Evolutionary conservation across 2,113 vertebrate species (phyloP).

Genomic region (Laticauda colubrina): DNA sequence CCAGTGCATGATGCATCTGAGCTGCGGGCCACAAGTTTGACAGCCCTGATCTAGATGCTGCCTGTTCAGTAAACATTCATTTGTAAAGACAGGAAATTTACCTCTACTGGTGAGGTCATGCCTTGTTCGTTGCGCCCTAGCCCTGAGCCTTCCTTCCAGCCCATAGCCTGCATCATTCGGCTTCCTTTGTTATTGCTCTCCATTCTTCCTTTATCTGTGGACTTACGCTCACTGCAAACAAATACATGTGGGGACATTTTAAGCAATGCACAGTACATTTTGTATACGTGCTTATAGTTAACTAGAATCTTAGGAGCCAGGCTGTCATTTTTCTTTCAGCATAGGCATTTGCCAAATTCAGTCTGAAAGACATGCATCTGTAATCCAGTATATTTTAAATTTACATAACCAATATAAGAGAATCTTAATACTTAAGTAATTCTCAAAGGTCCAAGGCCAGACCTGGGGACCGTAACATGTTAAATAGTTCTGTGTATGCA

Average conservation of each 20-base stretch:
- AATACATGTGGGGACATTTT: background rate
- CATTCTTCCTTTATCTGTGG: conserved; percentile 56
- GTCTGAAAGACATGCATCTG: background rate
- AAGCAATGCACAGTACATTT: background rate
- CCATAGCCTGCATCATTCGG: conserved; percentile 59
- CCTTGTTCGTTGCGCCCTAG: conserved; percentile 71
- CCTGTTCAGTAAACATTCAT: background rate
- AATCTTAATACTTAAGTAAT: background rate
- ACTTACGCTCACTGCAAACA: conserved; percentile 68
- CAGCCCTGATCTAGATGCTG: background rate
- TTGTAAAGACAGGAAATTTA: conserved; percentile 40
- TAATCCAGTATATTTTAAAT: background rate
- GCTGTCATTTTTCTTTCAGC: background rate
- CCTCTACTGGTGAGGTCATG: conserved; percentile 68
- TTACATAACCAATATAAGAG: background rate
- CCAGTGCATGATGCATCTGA: too few relatives aligned
- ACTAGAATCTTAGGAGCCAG: background rate
- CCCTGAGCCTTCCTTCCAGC: conserved; percentile 72
- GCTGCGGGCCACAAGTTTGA: too few relatives aligned
- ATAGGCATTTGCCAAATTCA: background rate
- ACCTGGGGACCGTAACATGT: background rate
- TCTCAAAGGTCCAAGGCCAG: too few relatives aligned
- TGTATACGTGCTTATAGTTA: background rate
- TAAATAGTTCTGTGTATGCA: background rate
- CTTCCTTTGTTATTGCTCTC: conserved; percentile 72